Evolutionary conservation across 2,888 invertebrate species (phyloP).

Genomic region (Eupithecia insigniata): DNA sequence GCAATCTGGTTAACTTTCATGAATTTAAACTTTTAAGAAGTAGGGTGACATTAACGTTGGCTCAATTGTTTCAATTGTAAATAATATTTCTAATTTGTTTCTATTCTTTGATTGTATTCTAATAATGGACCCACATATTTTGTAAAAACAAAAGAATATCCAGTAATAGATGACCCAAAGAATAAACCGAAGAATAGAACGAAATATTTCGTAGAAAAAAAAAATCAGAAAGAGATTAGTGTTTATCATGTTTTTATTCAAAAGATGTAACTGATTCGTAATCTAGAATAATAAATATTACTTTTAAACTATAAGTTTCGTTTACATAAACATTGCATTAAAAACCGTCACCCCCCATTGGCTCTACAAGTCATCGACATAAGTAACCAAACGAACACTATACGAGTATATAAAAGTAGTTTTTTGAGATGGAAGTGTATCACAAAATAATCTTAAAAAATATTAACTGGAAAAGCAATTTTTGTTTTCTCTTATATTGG

Average conservation of each 20-base stretch:
- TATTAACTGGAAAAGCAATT: too few species aligned
- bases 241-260: neutral
- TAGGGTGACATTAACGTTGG: too few species aligned
- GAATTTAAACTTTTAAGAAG: neutral
- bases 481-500: too few species aligned
- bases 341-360: neutral
- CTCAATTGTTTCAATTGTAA: too few species aligned
- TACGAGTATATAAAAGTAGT: too few species aligned
- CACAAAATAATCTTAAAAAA: too few species aligned
- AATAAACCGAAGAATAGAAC: neutral
- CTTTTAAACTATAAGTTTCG: neutral
- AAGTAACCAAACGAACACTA: neutral
- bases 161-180: too few species aligned
- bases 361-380: neutral
- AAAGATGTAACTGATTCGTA: neutral
- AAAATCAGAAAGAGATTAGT: neutral
- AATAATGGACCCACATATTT: too few species aligned
- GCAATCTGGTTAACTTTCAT: constrained; percentile 17
- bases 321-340: neutral
- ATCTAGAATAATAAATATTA: neutral
- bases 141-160: too few species aligned
- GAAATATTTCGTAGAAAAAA: neutral
- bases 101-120: too few species aligned
- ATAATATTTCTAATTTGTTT: too few species aligned
- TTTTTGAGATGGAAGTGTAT: too few species aligned